Conservation (phyloP, 2,888 invertebrate genomes). For the Leucania comma region DNA sequence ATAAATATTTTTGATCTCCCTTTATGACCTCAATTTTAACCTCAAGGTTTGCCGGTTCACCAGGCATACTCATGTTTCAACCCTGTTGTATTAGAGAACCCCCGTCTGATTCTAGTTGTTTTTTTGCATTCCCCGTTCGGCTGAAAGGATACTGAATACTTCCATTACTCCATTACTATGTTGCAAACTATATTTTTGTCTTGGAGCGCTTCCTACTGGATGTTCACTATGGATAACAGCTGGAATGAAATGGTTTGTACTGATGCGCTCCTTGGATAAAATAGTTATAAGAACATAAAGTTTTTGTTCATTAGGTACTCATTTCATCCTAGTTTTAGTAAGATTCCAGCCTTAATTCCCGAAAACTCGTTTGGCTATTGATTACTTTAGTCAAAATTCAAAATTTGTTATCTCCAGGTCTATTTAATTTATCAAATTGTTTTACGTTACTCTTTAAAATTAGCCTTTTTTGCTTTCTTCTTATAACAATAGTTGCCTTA, state of each 20-base stretch:
- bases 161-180: constrained; percentile 30
- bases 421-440: background rate
- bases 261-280: constrained; percentile 27
- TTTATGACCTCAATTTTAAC: background rate
- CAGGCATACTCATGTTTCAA: background rate
- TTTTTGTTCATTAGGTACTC: background rate
- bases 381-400: constrained; percentile 8
- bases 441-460: background rate
- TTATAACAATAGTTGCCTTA: constrained; percentile 29
- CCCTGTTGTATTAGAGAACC: background rate
- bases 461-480: constrained; percentile 1
- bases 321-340: background rate
- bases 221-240: background rate
- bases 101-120: background rate
- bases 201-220: constrained; percentile 14
- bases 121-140: constrained; percentile 7
- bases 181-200: constrained; percentile 7
- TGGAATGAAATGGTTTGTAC: background rate
- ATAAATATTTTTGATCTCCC: background rate
- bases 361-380: background rate
- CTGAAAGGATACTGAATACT: constrained; percentile 26
- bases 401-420: background rate
- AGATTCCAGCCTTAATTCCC: background rate
- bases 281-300: constrained; percentile 27
- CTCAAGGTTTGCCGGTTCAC: background rate